Conservation (phyloP, 2,113 vertebrate genomes). For the Peucedramus taeniatus region DNA sequence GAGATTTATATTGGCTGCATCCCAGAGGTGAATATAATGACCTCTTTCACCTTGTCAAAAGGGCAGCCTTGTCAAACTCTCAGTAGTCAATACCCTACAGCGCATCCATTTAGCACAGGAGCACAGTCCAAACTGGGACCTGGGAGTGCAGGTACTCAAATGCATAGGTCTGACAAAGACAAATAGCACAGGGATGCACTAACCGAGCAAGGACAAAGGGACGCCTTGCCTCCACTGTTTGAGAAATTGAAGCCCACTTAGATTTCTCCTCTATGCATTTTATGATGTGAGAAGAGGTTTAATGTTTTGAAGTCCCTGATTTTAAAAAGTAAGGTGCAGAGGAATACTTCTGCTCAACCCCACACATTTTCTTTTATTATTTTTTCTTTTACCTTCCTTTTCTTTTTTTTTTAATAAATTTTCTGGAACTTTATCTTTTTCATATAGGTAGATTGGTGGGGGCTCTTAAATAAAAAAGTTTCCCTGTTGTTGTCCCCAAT, state of each 20-base stretch:
- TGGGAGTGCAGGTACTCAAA: slow-evolving; percentile 70
- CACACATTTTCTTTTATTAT: background rate
- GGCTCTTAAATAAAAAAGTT: background rate
- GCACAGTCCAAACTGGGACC: slow-evolving; percentile 67
- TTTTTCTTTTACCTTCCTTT: background rate
- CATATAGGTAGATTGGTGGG: background rate
- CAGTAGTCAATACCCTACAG: slow-evolving; percentile 70
- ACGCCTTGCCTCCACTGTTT: slow-evolving; percentile 62
- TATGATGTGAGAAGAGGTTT: slow-evolving; percentile 59
- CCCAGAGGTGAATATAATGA: slow-evolving; percentile 64
- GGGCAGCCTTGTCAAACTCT: slow-evolving; percentile 63
- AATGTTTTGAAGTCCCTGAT: slow-evolving; percentile 63
- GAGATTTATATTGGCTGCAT: slow-evolving; percentile 50
- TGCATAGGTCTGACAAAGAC: slow-evolving; percentile 83
- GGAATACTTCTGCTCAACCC: slow-evolving; percentile 53
- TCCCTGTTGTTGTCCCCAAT: background rate
- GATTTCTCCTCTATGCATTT: slow-evolving; percentile 57
- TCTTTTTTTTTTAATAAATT: background rate
- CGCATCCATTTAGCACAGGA: slow-evolving; percentile 76
- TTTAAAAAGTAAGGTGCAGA: slow-evolving; percentile 52
- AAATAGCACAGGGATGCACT: slow-evolving; percentile 77
- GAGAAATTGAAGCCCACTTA: slow-evolving; percentile 61
- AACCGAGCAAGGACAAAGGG: slow-evolving; percentile 87
- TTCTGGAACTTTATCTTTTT: background rate
- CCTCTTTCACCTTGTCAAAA: slow-evolving; percentile 75